Evolutionary conservation across 2,113 vertebrate genomes (phyloP).

Genomic region (Cebus imitator): DNA sequence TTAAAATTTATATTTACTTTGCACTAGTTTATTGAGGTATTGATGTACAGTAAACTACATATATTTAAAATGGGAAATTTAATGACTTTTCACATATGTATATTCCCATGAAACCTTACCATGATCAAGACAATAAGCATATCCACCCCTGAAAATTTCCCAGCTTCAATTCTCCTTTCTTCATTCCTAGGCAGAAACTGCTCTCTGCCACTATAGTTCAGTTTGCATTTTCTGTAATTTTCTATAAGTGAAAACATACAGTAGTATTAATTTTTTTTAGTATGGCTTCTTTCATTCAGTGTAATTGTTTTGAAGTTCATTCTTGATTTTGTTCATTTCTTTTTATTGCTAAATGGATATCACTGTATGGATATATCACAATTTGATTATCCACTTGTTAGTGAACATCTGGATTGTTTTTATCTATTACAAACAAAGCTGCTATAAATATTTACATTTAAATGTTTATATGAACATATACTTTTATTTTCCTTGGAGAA

Average conservation of each 20-base stretch:
- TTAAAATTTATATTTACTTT: background rate
- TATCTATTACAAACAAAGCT: background rate
- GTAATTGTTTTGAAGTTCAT: background rate
- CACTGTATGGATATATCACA: background rate
- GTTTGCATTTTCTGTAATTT: background rate
- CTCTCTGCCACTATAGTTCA: background rate
- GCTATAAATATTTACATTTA: background rate
- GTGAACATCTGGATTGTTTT: background rate
- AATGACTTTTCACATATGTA: background rate
- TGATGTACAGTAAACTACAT: background rate
- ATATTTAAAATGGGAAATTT: background rate
- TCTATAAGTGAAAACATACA: background rate
- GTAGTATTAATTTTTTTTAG: background rate
- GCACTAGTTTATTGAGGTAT: background rate
- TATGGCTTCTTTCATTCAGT: background rate
- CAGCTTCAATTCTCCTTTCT: background rate
- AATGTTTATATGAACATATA: background rate
- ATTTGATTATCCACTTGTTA: background rate
- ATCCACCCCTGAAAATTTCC: background rate
- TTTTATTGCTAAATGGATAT: background rate
- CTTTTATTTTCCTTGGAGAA: background rate
- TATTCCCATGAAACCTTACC: background rate
- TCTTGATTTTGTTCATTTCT: background rate
- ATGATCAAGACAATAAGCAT: background rate
- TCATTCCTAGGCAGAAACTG: background rate